Conservation (phyloP, 2,113 vertebrate genomes). For the Salvelinus sp. region DNA sequence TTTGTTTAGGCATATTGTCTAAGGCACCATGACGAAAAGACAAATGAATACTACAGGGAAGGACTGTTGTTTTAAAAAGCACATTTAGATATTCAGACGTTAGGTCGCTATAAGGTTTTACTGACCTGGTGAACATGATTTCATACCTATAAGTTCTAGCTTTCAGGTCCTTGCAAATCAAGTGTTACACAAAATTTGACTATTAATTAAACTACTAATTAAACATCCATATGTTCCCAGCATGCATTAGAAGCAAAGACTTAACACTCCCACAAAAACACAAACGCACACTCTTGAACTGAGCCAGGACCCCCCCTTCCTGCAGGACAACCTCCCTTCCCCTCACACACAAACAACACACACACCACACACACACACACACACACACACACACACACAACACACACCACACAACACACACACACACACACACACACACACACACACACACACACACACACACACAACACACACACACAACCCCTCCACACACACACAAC, state of each 20-base stretch:
- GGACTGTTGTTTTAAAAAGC: conserved; percentile 1
- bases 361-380: no score
- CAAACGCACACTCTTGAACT: conserved; percentile 17
- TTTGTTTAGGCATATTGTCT: conserved; percentile 18
- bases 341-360: no score
- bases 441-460: neutral
- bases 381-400: no score
- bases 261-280: conserved; percentile 1
- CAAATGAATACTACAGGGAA: conserved; percentile 9
- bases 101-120: neutral
- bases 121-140: neutral
- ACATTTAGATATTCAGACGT: conserved; percentile 1
- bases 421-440: no score
- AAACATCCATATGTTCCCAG: no score
- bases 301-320: conserved; percentile 4
- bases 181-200: neutral
- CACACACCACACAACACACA: no score
- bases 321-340: no score
- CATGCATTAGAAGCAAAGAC: neutral
- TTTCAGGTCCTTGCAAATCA: neutral
- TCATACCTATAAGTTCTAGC: neutral
- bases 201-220: no score
- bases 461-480: no score
- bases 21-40: conserved; percentile 19
- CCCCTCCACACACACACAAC: conserved; percentile 1